These are phyloP conservation scores for Arenicola marina DNA, from an alignment of 2,888 invertebrate species.

Conservation along the genomic window DNA sequence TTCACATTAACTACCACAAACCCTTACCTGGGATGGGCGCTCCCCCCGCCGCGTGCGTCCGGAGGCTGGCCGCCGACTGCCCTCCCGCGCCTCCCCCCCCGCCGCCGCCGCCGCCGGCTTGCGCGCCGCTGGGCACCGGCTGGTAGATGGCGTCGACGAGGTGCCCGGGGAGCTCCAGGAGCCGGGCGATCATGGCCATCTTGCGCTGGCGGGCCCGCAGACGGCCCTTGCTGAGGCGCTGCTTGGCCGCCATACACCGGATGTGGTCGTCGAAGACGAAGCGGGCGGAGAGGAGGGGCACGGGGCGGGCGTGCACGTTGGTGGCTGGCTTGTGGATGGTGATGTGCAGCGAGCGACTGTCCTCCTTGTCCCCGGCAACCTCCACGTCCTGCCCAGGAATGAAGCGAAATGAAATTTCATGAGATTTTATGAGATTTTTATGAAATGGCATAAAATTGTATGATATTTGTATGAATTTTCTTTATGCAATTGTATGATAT, in stretches of 20 bases:
- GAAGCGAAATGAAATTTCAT: neutral
- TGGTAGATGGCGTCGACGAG: slow-evolving; percentile 35
- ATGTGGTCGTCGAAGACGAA: slow-evolving; percentile 99
- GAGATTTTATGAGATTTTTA: too few species aligned
- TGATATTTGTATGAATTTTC: too few species aligned
- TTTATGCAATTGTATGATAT: too few species aligned
- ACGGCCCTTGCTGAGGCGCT: slow-evolving; percentile 69
- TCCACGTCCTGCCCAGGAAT: slow-evolving; percentile 79
- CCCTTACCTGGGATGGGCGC: too few species aligned
- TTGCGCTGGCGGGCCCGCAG: slow-evolving; percentile 93
- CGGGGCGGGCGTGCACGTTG: slow-evolving; percentile 60
- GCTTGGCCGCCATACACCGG: slow-evolving; percentile 78
- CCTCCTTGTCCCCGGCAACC: slow-evolving; percentile 92
- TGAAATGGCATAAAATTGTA: too few species aligned
- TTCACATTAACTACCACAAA: too few species aligned
- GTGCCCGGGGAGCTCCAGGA: slow-evolving; percentile 70
- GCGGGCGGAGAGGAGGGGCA: slow-evolving; percentile 56
- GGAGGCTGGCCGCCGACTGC: too few species aligned
- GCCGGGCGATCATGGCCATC: slow-evolving; percentile 90
- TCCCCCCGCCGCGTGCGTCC: too few species aligned
- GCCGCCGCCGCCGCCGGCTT: too few species aligned
- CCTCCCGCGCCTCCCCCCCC: too few species aligned
- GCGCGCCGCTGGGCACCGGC: too few species aligned
- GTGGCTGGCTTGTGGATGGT: slow-evolving; percentile 81
- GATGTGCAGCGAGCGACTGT: slow-evolving; percentile 91